Percentiles rank a stretch among this genome's conserved stretches.
phyloP scores from a whole-genome alignment of 2,797 vertebrate species.

The Brotula barbata region DNA sequence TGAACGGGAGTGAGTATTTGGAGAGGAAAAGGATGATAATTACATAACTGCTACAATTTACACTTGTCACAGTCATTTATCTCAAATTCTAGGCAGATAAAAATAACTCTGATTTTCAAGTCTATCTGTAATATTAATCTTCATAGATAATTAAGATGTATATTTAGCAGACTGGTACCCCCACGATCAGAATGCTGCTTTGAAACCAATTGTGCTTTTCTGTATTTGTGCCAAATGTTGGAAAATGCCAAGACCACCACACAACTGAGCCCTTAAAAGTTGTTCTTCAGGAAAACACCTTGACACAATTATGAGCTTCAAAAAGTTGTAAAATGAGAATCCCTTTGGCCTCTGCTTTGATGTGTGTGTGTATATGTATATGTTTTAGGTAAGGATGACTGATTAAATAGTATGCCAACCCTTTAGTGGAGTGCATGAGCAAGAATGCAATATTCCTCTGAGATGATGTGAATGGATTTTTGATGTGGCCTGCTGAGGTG shows the following conservation, averaged over 20 bases:
- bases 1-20: too few relatives aligned
- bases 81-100: too few relatives aligned
- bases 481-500: conserved; percentile 57
- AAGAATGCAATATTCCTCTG: conserved; percentile 28
- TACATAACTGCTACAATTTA: too few relatives aligned
- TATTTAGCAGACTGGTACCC: too few relatives aligned
- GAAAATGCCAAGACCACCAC: conserved; percentile 8
- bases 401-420: not conserved
- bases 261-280: conserved; percentile 13
- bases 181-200: too few relatives aligned
- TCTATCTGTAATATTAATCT: too few relatives aligned
- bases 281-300: conserved; percentile 34
- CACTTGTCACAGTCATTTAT: too few relatives aligned
- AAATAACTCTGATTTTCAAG: too few relatives aligned
- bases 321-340: conserved; percentile 22
- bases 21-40: too few relatives aligned
- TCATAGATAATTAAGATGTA: too few relatives aligned
- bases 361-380: too few relatives aligned
- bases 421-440: conserved; percentile 30
- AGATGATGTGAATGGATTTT: conserved; percentile 45
- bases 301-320: conserved; percentile 5
- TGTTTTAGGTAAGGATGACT: conserved; percentile 11
- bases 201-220: conserved; percentile 11
- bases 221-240: conserved; percentile 27
- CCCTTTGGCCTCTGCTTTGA: conserved; percentile 23